Evolutionary conservation across 2,113 vertebrate genomes (phyloP).

Genomic region (Oophaga pumilio): DNA sequence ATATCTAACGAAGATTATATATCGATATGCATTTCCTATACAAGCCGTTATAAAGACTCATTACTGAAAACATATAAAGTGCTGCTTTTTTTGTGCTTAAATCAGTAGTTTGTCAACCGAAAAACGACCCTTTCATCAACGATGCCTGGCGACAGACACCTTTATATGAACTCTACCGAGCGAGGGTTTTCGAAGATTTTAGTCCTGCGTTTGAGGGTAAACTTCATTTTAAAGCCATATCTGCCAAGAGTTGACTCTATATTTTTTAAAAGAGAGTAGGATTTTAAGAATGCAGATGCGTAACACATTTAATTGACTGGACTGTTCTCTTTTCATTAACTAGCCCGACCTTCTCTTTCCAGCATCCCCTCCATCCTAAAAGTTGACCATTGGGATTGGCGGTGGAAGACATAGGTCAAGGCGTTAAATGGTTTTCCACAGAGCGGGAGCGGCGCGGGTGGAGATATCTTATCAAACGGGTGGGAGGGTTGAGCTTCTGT

Average conservation of each 20-base stretch:
- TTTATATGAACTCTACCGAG: slow-evolving; percentile 7
- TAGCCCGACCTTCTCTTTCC: slow-evolving; percentile 28
- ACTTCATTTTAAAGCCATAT: slow-evolving; percentile 57
- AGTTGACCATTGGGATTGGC: slow-evolving; percentile 22
- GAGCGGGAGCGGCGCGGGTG: slow-evolving; percentile 1
- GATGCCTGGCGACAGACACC: slow-evolving; percentile 29
- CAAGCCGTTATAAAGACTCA: slow-evolving; percentile 31
- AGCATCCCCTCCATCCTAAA: not conserved
- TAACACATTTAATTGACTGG: slow-evolving; percentile 36
- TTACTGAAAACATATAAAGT: slow-evolving; percentile 47
- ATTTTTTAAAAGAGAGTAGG: slow-evolving; percentile 50
- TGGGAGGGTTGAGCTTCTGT: slow-evolving; percentile 28
- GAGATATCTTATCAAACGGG: slow-evolving; percentile 5
- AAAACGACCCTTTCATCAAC: slow-evolving; percentile 25
- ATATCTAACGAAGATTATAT: slow-evolving; percentile 56
- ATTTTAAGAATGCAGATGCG: slow-evolving; percentile 52
- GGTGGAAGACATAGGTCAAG: slow-evolving; percentile 14
- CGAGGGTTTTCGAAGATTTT: slow-evolving; percentile 13
- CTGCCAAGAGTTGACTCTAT: slow-evolving; percentile 54
- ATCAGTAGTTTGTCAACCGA: slow-evolving; percentile 49
- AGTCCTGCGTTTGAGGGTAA: slow-evolving; percentile 39
- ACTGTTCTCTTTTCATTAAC: slow-evolving; percentile 48
- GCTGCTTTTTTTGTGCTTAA: slow-evolving; percentile 57
- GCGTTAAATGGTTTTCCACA: slow-evolving; percentile 24
- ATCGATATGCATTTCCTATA: slow-evolving; percentile 56